Evolutionary conservation across 2,888 invertebrate species (phyloP).

Genomic region (Teleiodes luculella): DNA sequence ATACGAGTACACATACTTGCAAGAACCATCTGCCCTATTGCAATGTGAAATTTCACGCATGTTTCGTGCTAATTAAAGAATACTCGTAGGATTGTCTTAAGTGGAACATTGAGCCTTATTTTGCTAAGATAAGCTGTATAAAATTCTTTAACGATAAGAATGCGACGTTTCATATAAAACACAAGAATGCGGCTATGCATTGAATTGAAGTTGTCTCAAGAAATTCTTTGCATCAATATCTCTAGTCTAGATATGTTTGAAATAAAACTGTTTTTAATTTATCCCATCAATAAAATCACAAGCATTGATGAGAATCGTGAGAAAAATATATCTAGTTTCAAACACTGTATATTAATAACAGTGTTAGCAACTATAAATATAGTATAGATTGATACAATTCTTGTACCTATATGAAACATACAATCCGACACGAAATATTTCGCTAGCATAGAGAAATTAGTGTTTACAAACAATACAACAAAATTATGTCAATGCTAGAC

Average conservation of each 20-base stretch:
- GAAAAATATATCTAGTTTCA: too few species aligned
- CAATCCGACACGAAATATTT: too few species aligned
- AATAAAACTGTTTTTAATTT: too few species aligned
- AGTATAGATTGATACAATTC: too few species aligned
- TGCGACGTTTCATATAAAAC: neutral
- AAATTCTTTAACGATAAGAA: constrained; percentile 19
- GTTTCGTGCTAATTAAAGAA: neutral
- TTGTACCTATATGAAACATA: too few species aligned
- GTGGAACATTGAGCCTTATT: constrained; percentile 2
- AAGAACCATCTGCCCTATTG: neutral
- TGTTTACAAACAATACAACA: too few species aligned
- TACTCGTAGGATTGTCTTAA: constrained; percentile 1
- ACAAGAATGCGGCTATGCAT: constrained; percentile 31
- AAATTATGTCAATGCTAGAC: too few species aligned
- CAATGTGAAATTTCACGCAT: constrained; percentile 5
- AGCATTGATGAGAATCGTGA: too few species aligned
- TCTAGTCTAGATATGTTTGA: too few species aligned
- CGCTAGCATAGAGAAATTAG: neutral
- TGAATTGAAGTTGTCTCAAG: constrained; percentile 28
- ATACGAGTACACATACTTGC: neutral
- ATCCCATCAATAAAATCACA: too few species aligned
- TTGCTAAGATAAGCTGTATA: constrained; percentile 14
- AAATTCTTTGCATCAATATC: constrained; percentile 25
- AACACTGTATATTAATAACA: too few species aligned
- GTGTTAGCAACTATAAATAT: too few species aligned